phyloP scores from a whole-genome alignment of 2,888 invertebrate genomes.

The Rugalucina vietnamica region DNA sequence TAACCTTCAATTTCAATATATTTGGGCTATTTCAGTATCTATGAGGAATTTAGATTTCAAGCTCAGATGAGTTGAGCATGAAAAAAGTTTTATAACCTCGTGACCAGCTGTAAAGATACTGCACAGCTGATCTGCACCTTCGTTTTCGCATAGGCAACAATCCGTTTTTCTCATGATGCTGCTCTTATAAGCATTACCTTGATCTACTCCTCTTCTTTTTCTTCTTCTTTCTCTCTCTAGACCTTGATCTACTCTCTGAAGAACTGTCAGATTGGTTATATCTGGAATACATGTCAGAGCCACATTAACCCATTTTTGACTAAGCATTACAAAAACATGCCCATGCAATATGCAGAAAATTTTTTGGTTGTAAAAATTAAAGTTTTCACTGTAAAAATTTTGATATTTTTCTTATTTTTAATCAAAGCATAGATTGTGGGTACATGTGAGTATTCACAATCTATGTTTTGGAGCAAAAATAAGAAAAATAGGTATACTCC shows the following conservation, averaged over 20 bases:
- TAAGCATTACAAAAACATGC: no score
- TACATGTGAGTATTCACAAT: background rate
- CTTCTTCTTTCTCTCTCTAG: conserved; percentile 59
- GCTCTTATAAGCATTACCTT: conserved; percentile 22
- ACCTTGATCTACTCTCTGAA: conserved; percentile 60
- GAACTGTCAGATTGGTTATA: conserved; percentile 5
- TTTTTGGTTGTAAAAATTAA: no score
- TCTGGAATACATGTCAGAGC: background rate
- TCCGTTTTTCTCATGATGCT: no score
- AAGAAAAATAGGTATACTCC: no score
- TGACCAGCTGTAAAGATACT: background rate
- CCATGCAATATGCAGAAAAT: no score
- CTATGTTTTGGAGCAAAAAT: background rate
- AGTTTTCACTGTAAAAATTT: background rate
- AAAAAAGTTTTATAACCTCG: background rate
- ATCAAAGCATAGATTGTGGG: background rate
- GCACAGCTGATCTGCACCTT: background rate
- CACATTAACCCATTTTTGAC: background rate
- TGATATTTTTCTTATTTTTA: background rate
- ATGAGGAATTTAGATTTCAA: background rate
- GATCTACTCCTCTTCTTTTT: conserved; percentile 39
- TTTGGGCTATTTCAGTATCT: background rate
- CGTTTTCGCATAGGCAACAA: no score
- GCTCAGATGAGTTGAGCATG: background rate
- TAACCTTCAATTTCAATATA: background rate